Evolutionary conservation across 1,140 invertebrate species (phyloP), one percentile per base, ranked within the genome.

Genomic region (Drosophila ohnishii): DNA sequence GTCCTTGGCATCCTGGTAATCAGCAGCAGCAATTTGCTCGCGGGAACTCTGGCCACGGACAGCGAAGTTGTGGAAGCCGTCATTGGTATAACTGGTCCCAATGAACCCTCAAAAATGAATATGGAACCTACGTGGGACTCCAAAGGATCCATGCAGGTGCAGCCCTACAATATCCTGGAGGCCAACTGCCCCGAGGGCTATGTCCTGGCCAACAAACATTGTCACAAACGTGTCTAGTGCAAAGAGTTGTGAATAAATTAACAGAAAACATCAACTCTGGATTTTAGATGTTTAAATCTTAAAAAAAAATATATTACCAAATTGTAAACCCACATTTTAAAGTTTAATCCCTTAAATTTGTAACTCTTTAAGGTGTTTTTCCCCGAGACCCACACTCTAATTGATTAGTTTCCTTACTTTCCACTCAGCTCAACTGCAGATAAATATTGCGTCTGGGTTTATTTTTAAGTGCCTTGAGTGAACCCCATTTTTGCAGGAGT

Each of bases 161-260:
- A 67, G 19, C 89, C 89, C 2, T 90, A 90, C 64, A 90, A 90
- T 50, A 89, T 90, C 50, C 56, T 90, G 51, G 75, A 89, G 56
- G 80, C 72, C 45, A 84, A 57, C 37, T 90, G 89, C 25, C 89
- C 89, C 0, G 57, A 58, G 14, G 89, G 89, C 22, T 90, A 87
- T 59, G 60, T 90, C 7, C 62, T 90, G 65, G 77, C 75, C 25
- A 87, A 90, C 42, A 90, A 90, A 47, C 82, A 89, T 40, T 90
- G 89, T 14, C 89, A 90, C 8, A 89, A 79, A 37, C 64, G 83
- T 9, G 89, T 84, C 19, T 75, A 76, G 44, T 62, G 44, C 37
- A 1, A 11, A n/a, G 32, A 60, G 10, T 39, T 34, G 16, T 16
- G 3, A 65, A 64, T 55, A 76, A 48, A 59, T 25, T n/a, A 8